Evolutionary conservation across 2,797 vertebrate genomes (phyloP), one percentile per base, ranked within the genome.

Genomic region (Meriones psammophilus): DNA sequence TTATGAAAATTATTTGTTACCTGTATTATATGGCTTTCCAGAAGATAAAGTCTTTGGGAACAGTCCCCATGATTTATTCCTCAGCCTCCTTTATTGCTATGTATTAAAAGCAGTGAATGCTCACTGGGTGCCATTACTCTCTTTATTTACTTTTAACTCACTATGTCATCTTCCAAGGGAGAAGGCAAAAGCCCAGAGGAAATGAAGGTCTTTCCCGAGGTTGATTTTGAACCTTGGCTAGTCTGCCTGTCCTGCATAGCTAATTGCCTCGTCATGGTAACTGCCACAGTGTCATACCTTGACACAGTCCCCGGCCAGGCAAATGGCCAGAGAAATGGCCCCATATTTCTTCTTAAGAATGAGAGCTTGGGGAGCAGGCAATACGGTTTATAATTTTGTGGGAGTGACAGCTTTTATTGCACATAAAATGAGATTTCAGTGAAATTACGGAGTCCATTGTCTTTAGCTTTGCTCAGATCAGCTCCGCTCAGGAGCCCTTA

Each of bases 371-470:
- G 10, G 12, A 89, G 62, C 42, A 50, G 22, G 10, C 58, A 6
- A 68, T 50, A 58, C 20, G 26, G 22, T 71, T 94, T 94, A 28
- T 8, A 39, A 14, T 84, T 94, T 90, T 95, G 46, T 88, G 92
- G 30, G 3, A 84, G 4, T 69, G 73, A 39, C 1, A 73, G 17
- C 1, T 58, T 62, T 93, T 69, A 76, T 73, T 56, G 42, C 15
- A 79, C 28, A 46, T 84, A 80, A 95, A 89, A 85, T 30, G n/a
- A 92, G 28, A 91, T 58, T 24, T 91, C n/a, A 91, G 56, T 28
- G 17, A 86, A 77, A 94, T 84, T 62, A 60, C 56, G 50, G 66
- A 76, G 69, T 84, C 26, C 2, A 10, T 81, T 5, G 12, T 46
- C 58, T 87, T 89, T 18, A 80, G 3, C 26, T 87, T 92, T 97